Conservation (phyloP, 1,140 invertebrate genomes). For the Tribolium madens region DNA sequence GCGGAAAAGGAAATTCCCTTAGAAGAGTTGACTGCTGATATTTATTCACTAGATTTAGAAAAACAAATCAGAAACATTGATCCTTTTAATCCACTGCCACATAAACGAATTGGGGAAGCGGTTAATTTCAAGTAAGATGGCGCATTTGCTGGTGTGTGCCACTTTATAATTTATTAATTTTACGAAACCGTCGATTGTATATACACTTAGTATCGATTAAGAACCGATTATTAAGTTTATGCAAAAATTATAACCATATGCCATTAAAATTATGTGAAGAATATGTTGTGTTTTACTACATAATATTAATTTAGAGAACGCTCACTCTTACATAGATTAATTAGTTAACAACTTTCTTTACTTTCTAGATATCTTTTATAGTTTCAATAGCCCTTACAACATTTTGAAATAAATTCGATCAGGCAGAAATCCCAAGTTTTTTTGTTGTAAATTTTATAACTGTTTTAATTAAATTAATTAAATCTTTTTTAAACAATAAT, state of each 20-base stretch:
- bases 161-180: background rate
- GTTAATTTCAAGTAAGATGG: slow-evolving; percentile 36
- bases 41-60: slow-evolving; percentile 75
- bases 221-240: background rate
- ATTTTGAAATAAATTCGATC: background rate
- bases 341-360: too few relatives aligned
- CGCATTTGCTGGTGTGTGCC: background rate
- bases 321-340: too few relatives aligned
- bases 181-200: background rate
- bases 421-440: too few relatives aligned
- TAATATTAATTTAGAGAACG: too few relatives aligned
- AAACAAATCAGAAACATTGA: slow-evolving; percentile 19
- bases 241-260: background rate
- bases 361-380: too few relatives aligned
- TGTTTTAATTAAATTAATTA: too few relatives aligned
- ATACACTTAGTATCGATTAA: background rate
- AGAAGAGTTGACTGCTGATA: slow-evolving; percentile 88
- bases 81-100: slow-evolving; percentile 31
- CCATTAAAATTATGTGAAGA: background rate
- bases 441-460: too few relatives aligned
- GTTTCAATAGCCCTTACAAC: too few relatives aligned
- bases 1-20: slow-evolving; percentile 67
- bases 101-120: slow-evolving; percentile 28
- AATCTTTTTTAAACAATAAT: too few relatives aligned
- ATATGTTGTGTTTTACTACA: too few relatives aligned